Evolutionary conservation across 2,113 vertebrate species (phyloP), one percentile per base, ranked within the genome.

Genomic region (Polypterus bichir): DNA sequence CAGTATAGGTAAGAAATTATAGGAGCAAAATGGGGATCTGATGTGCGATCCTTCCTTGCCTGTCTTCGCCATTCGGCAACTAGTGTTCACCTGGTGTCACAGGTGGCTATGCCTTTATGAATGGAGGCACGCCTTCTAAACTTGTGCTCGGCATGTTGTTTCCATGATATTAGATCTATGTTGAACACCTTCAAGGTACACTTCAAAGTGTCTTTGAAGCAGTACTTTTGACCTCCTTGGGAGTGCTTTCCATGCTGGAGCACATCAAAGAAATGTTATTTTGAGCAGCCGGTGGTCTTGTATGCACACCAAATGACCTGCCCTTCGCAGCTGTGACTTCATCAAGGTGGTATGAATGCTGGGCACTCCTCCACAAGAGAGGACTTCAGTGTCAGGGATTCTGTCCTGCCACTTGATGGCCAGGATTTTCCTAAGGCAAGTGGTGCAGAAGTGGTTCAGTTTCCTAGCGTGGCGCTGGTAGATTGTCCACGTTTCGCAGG

Each of bases 191-290:
- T 62, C 8, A 62, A 62, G 49, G 51, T 53, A 8, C 27, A 49
- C 46, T 53, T 62, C 59, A 53, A 52, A 45, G 27, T 62, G 10
- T 61, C 59, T 44, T 61, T 61, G n/a, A 61, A 47, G 10, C 47
- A 47, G 7, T 49, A n/a, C 48, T 61, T 61, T 27, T 48, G 59
- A 4, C 59, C 47, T 4, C 59, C 59, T 5, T 3, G 47, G 5
- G 59, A 11, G 6, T 44, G 48, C 4, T 47, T n/a, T 46, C 59
- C 59, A 9, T 4, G 7, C 7, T 7, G 7, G n/a, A 54, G 46
- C 10, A 54, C 52, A 3, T 46, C 52, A 47, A 47, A 55, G 9
- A 62, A 54, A n/a, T 47, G 10, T 7, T 8, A 4, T 27, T 54
- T 62, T 3, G 49, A 44, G 27, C n/a, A 62, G 48, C 6, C 44